A percentile compares a stretch with the other conserved stretches of the same genome.
Evolutionary conservation across 2,113 vertebrate species (phyloP).

Genomic region (Pseudonaja textilis): DNA sequence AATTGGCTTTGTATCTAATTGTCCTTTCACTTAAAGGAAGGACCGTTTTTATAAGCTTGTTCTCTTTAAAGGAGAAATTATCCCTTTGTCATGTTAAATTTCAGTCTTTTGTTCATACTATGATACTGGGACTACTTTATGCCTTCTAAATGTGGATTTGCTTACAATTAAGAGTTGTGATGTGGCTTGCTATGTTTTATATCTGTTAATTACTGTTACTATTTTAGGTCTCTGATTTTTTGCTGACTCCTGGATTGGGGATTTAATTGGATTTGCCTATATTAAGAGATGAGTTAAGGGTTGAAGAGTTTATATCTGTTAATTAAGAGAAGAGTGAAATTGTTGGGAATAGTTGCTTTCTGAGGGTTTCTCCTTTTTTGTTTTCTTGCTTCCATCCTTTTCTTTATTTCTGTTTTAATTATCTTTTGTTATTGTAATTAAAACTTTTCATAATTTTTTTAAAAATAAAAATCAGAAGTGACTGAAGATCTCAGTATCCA

Average conservation of each 20-base stretch:
- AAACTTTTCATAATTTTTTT: background rate
- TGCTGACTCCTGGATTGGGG: background rate
- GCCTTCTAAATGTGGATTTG: background rate
- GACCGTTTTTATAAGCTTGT: background rate
- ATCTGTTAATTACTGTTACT: background rate
- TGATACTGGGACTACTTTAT: background rate
- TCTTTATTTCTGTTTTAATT: background rate
- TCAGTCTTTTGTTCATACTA: background rate
- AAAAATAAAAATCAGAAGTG: background rate
- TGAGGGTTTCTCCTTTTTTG: background rate
- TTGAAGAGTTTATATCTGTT: background rate
- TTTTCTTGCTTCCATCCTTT: background rate
- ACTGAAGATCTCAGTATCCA: background rate
- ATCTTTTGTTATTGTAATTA: background rate
- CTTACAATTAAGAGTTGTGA: background rate
- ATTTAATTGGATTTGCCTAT: background rate
- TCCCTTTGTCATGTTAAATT: background rate
- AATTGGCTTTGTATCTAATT: background rate
- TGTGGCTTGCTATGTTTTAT: background rate
- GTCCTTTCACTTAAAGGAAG: background rate
- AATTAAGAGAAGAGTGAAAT: background rate
- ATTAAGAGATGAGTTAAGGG: background rate
- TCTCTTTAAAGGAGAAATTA: background rate
- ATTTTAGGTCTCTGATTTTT: background rate
- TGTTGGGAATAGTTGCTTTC: background rate